These are phyloP conservation scores for Furcifer pardalis DNA, from an alignment of 2,797 vertebrate species.

Conservation along the genomic window DNA sequence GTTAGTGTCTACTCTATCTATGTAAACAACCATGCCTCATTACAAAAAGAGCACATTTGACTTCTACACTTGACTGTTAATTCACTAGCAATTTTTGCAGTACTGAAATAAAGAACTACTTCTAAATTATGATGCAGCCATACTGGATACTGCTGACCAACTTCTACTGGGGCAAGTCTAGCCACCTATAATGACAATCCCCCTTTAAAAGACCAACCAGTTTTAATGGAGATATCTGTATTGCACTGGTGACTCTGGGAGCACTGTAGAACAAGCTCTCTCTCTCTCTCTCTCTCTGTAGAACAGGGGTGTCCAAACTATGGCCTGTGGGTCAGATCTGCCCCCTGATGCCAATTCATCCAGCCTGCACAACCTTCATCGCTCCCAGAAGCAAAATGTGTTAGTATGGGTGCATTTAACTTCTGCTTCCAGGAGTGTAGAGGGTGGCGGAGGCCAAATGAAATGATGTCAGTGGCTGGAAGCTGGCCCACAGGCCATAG, in stretches of 20 bases:
- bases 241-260: not conserved
- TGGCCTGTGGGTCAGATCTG: too few species aligned
- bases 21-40: not conserved
- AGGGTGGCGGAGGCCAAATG: too few species aligned
- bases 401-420: too few species aligned
- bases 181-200: not conserved
- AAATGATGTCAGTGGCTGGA: too few species aligned
- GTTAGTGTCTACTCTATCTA: not conserved
- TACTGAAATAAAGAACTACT: not conserved
- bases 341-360: too few species aligned
- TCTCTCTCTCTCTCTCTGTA: too few species aligned
- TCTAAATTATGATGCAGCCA: not conserved
- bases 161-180: not conserved
- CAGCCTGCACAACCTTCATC: too few species aligned
- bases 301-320: too few species aligned
- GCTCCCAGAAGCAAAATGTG: too few species aligned
- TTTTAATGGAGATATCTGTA: not conserved
- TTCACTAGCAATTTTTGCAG: too few species aligned
- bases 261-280: not conserved
- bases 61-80: not conserved
- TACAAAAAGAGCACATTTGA: not conserved
- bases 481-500: too few species aligned
- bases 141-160: not conserved
- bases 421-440: too few species aligned
- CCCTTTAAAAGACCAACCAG: not conserved